A percentile compares a stretch with the other conserved stretches of the same genome.
Evolutionary conservation across 2,888 invertebrate genomes (phyloP).

Genomic region (Altica lythri): DNA sequence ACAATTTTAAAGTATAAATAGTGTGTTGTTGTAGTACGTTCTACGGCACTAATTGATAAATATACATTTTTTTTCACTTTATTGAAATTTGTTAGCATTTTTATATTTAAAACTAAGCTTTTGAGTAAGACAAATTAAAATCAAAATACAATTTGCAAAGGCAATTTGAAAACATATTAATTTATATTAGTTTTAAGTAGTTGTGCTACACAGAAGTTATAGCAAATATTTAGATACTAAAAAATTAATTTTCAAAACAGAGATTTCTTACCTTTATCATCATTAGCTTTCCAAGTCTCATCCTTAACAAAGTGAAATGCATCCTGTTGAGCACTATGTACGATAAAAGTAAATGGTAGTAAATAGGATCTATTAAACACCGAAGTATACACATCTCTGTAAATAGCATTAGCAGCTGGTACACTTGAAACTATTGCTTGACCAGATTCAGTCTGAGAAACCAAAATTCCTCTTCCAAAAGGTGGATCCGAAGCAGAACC

Average conservation of each 20-base stretch:
- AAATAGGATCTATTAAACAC: conserved; percentile 89
- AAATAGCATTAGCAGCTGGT: conserved; percentile 87
- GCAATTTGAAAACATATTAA: no score
- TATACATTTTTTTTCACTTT: no score
- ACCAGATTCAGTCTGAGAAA: conserved; percentile 78
- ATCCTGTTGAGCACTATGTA: conserved; percentile 87
- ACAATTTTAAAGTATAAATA: not conserved
- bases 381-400: conserved; percentile 89
- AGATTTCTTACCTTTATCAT: conserved; percentile 69
- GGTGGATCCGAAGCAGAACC: conserved; percentile 87
- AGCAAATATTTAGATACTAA: not conserved
- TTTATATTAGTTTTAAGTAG: no score
- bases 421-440: conserved; percentile 85
- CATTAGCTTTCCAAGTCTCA: conserved; percentile 85
- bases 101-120: no score
- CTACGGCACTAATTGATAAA: no score
- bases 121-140: not conserved
- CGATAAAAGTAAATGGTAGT: conserved; percentile 84
- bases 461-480: conserved; percentile 84
- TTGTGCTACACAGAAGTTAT: no score
- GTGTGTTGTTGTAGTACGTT: not conserved
- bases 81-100: no score
- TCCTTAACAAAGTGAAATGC: conserved; percentile 94
- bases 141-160: no score
- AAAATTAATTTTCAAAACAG: not conserved